Conservation (phyloP, 2,113 vertebrate species). For the Gambusia holbrooki region DNA sequence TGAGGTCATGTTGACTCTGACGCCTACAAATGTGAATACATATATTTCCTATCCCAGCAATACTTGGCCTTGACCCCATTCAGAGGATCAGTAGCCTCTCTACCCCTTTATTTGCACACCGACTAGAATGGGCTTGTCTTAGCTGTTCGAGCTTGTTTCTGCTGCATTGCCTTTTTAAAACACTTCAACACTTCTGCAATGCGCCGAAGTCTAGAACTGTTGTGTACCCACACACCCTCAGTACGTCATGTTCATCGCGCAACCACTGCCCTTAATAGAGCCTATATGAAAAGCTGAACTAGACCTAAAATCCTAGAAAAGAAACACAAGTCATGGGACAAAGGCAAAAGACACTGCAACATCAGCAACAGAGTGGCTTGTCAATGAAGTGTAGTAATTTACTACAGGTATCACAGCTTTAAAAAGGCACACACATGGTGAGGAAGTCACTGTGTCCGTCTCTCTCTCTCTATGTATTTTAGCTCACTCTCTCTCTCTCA, state of each 20-base stretch:
- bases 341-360: constrained; percentile 49
- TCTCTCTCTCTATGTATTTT: constrained; percentile 18
- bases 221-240: constrained; percentile 53
- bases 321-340: constrained; percentile 6
- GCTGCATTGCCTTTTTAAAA: constrained; percentile 76
- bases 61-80: constrained; percentile 9
- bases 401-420: constrained; percentile 26
- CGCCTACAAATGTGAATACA: constrained; percentile 4
- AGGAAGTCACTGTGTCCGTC: constrained; percentile 37
- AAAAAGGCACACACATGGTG: constrained; percentile 38
- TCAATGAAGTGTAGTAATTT: constrained; percentile 37
- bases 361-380: constrained; percentile 7
- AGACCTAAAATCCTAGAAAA: constrained; percentile 12
- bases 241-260: constrained; percentile 37
- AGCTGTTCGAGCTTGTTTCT: constrained; percentile 50
- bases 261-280: constrained; percentile 14
- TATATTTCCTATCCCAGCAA: neutral
- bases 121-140: constrained; percentile 52
- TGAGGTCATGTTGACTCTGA: constrained; percentile 51
- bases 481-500: constrained; percentile 12
- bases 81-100: neutral
- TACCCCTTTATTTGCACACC: neutral
- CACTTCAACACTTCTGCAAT: constrained; percentile 75
- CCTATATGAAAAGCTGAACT: neutral
- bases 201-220: constrained; percentile 61